Base-by-base conservation (phyloP, 2,888 invertebrate genomes). In the Vesta saturnalis region DNA sequence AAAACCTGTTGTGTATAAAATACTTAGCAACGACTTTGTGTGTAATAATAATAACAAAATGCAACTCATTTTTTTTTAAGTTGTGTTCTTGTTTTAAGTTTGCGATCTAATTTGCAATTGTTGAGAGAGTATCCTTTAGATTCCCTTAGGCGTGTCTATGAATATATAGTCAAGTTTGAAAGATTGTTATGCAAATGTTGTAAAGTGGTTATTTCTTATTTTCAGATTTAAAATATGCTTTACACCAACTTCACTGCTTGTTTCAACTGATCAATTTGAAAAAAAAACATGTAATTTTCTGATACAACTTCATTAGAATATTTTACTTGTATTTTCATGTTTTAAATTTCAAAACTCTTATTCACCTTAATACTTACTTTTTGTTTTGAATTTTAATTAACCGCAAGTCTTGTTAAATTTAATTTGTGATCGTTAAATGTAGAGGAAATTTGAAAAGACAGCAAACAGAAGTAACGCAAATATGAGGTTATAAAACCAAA, bases 201-300 rank as follows among this genome's bases (percentile, higher is more conserved):
- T 39, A 39, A 39, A 39, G 39, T 39, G 39, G 39, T 39, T 39
- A 39, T n/a, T 39, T 39, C 39, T 39, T 39, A 39, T 39, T 39
- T 39, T 39, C 39, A 39, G n/a, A 39, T 39, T 39, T 39, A 39
- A n/a, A 39, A 39, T 39, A 39, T 39, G 2, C 39, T 39, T 39
- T n/a, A n/a, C 39, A n/a, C 12, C n/a, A 39, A 39, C n/a, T n/a
- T 10, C 39, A n/a, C 39, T 39, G 12, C 39, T n/a, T n/a, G 77
- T n/a, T 77, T 77, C 23, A 67, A 72, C 69, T 80, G 80, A 66
- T 80, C 79, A 6, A 78, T 65, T 57, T 81, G 77, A n/a, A 74
- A 47, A 1, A 73, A 72, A 0, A 30, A 80, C 79, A 3, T 77
- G 79, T 30, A 70, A 16, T 6, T 74, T 64, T 6, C 12, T 8